Base-by-base conservation (phyloP, 1,140 invertebrate species). In the Sarcophaga bullata region DNA sequence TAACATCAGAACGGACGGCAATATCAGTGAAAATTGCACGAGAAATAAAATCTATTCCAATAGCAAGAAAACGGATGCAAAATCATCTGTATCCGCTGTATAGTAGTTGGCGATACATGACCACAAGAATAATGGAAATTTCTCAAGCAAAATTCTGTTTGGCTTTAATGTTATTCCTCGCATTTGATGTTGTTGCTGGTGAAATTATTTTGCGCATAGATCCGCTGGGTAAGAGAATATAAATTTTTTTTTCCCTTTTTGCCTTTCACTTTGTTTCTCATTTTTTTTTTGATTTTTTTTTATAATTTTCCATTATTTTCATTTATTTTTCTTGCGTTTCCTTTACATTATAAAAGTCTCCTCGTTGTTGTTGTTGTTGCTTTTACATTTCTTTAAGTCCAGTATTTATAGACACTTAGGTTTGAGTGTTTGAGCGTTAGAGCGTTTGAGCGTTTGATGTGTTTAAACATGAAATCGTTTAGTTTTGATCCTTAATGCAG, bases 121-220 rank as follows among this genome's bases (percentile, higher is more conserved):
- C 47, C 68, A 73, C 49, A 80, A 83, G 52, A 68, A 83, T 81
- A 86, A 88, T 88, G 87, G 86, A 88, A 86, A 85, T 84, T 83
- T 83, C 62, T 54, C 86, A 84, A 83, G 83, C 83, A 49, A 85
- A 82, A 80, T 84, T 81, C 82, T 83, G 88, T 68, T 83, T 85
- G 48, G 11, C 80, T 58, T 76, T 88, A 46, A 84, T 82, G 17
- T 82, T 88, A 73, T 84, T 88, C 81, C 86, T 83, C 81, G 81
- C 85, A n/a, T 73, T 86, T 8, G 84, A 82, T 82, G 84, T 84
- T 78, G 84, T 82, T 9, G 82, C 75, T 80, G 86, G 86, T 78
- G 87, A 89, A 87, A 81, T 89, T 54, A 89, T 89, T 80, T 86
- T 89, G 80, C 87, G 87, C 73, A 86, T 89, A 46, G 87, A 89